Evolutionary conservation across 1,140 invertebrate species (phyloP), one percentile per base, ranked within the genome.

Genomic region (Physella acuta): DNA sequence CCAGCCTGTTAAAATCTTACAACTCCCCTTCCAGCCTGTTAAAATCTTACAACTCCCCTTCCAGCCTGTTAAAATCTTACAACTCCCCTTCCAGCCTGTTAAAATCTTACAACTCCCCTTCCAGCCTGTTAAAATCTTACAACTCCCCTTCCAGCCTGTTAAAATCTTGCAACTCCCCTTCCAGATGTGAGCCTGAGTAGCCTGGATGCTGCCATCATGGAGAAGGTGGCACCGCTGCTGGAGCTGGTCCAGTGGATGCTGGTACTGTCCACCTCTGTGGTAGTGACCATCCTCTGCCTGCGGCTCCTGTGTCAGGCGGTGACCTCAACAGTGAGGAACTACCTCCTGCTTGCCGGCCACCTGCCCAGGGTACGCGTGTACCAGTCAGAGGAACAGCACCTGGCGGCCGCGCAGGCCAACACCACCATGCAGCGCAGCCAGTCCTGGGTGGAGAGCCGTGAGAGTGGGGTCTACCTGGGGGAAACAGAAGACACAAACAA

Each of bases 361-460:
- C 63, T 79, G 28, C 76, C 77, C 0, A 67, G 73, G 36, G 62
- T 73, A 17, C 71, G 70, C 17, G 75, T 76, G 51, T 79, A 76
- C 61, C 73, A 77, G 51, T 70, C 76, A 31, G 75, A 74, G 3
- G 75, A 79, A 51, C 67, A 73, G 49, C 73, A 71, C n/a, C 71
- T 70, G n/a, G 63, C 71, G 36, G 64, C 69, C 28, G 74, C 44
- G 14, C 69, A 36, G 2, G 71, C 71, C 14, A n/a, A n/a, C n/a
- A n/a, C n/a, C n/a, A n/a, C n/a, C n/a, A 75, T 78, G 31, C 76
- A 79, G 60, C 71, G 76, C 26, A 78, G 75, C 53, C 72, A 75
- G 33, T 79, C 78, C 0, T 76, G 75, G 73, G 70, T 79, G 52
- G 76, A 79, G 61, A 79, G 78, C 68, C 77, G 78, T 64, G 78